Evolutionary conservation across 2,888 invertebrate genomes (phyloP).

Genomic region (Kryphioiulus occultus): DNA sequence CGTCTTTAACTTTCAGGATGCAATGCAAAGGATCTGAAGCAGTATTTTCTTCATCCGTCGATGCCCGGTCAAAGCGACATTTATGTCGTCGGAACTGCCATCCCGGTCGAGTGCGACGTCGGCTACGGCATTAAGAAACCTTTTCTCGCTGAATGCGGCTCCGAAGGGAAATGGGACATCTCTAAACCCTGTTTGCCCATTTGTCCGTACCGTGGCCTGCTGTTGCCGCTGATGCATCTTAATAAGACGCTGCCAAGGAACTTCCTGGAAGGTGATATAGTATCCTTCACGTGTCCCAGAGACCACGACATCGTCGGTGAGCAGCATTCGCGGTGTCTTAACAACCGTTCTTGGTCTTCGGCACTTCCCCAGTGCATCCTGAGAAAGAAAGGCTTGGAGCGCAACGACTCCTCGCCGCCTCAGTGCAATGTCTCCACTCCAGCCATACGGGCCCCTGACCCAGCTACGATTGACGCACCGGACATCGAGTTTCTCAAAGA

Average conservation of each 20-base stretch:
- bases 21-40: background rate
- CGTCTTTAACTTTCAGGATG: conserved; percentile 44
- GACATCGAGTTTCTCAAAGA: conserved; percentile 45
- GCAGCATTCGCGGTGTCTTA: background rate
- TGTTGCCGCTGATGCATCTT: background rate
- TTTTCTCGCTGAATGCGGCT: background rate
- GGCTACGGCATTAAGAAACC: conserved; percentile 37
- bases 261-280: conserved; percentile 19
- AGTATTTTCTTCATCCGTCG: background rate
- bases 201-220: conserved; percentile 13
- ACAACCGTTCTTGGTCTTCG: conserved; percentile 7
- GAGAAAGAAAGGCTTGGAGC: background rate
- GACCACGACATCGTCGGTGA: conserved; percentile 20
- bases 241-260: background rate
- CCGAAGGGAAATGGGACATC: background rate
- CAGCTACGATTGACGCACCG: background rate
- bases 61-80: background rate
- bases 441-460: background rate
- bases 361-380: background rate
- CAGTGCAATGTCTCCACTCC: background rate
- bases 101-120: conserved; percentile 33
- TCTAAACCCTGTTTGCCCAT: background rate
- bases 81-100: conserved; percentile 37
- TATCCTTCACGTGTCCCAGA: conserved; percentile 26
- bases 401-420: background rate